Percentiles rank a stretch among this genome's conserved stretches.
These are phyloP conservation scores for Abscondita cerata DNA, from an alignment of 2,888 invertebrate genomes.

Conservation along the genomic window DNA sequence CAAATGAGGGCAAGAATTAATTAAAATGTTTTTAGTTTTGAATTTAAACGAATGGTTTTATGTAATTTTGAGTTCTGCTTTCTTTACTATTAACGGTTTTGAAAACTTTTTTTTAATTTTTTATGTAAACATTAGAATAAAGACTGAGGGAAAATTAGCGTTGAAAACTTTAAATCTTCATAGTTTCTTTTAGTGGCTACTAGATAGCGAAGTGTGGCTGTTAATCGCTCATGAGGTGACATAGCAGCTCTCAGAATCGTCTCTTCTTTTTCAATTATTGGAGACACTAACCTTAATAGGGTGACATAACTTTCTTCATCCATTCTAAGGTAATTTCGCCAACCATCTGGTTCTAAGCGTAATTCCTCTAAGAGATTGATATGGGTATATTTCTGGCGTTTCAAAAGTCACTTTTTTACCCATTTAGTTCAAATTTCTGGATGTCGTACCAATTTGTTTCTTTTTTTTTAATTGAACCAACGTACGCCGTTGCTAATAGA, in stretches of 20 bases:
- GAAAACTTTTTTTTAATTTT: too few relatives aligned
- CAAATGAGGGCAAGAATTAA: too few relatives aligned
- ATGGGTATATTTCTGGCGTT: background rate
- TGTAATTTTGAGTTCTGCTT: too few relatives aligned
- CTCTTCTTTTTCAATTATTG: constrained; percentile 7
- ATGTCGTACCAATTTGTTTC: background rate
- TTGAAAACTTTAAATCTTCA: too few relatives aligned
- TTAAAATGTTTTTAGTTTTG: too few relatives aligned
- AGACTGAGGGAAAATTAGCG: background rate
- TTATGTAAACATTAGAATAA: too few relatives aligned
- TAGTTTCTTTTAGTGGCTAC: constrained; percentile 3
- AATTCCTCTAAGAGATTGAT: constrained; percentile 14
- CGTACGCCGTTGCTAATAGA: too few relatives aligned
- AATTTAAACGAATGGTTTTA: too few relatives aligned
- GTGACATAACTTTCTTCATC: constrained; percentile 24
- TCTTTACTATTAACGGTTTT: too few relatives aligned
- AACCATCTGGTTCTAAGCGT: constrained; percentile 32
- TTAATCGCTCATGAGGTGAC: constrained; percentile 9
- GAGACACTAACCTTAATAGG: background rate
- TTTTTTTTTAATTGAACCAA: too few relatives aligned
- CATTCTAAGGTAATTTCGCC: constrained; percentile 38
- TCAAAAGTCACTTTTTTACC: constrained; percentile 4
- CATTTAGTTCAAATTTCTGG: background rate
- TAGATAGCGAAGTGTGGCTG: constrained; percentile 1
- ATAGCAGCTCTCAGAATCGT: background rate